Evolutionary conservation across 2,888 invertebrate genomes (phyloP).

Genomic region (Philereme vetulata): DNA sequence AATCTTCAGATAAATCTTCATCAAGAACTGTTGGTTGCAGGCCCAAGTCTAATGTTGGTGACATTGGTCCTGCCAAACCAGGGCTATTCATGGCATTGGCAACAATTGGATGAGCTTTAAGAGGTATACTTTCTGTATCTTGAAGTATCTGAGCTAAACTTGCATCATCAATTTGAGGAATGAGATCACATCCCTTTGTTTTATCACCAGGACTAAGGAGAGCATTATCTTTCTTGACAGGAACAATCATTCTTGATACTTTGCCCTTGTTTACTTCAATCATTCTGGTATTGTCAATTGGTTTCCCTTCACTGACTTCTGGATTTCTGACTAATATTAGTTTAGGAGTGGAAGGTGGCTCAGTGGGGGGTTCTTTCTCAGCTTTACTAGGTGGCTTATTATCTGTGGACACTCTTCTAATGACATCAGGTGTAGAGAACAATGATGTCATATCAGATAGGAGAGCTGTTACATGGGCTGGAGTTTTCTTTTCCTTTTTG

Average conservation of each 20-base stretch:
- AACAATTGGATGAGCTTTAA: constrained; percentile 61
- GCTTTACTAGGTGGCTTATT: constrained; percentile 74
- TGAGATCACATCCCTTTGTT: constrained; percentile 65
- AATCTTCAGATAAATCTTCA: constrained; percentile 87
- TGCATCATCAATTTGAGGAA: constrained; percentile 77
- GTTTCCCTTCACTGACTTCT: constrained; percentile 43
- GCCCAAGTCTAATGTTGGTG: constrained; percentile 81
- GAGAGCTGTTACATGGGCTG: constrained; percentile 82
- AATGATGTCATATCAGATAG: constrained; percentile 87
- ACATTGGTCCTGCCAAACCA: constrained; percentile 80
- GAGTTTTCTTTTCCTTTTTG: constrained; percentile 84
- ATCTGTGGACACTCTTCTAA: constrained; percentile 86
- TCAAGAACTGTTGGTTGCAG: constrained; percentile 64
- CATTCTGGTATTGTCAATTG: constrained; percentile 41
- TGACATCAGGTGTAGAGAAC: constrained; percentile 91
- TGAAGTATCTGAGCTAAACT: constrained; percentile 79
- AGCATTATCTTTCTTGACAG: constrained; percentile 31
- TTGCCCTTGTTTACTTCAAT: constrained; percentile 31
- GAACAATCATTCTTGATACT: constrained; percentile 43
- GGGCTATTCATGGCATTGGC: constrained; percentile 72
- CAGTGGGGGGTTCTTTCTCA: constrained; percentile 69
- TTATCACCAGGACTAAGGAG: constrained; percentile 39
- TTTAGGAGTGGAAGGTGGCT: constrained; percentile 50
- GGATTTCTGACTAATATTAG: constrained; percentile 17
- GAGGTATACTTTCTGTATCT: constrained; percentile 62